Base-by-base conservation (phyloP, 2,888 invertebrate genomes). In the Aporophyla nigra region DNA sequence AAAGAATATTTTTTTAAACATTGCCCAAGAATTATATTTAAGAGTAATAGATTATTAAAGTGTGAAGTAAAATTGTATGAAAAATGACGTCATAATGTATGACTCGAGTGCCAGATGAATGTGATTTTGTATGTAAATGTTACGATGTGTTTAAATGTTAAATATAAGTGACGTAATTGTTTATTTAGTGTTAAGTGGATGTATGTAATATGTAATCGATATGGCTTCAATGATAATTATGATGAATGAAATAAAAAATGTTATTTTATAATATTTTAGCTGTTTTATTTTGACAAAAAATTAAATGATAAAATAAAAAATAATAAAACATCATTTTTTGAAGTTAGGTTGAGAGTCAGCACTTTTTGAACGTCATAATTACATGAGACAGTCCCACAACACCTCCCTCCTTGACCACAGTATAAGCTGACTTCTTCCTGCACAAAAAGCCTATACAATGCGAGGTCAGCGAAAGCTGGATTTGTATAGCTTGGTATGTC, bases 81-180 rank as follows among this genome's bases (percentile, higher is more conserved):
- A 86, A 87, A 76, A 79, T 87, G 87, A 83, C 74, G 87, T 89
- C 88, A 87, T 86, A 85, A 72, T 86, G 43, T 86, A 90, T 90
- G 92, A 94, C 91, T 90, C 85, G 95, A 93, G 95, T 96, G 96
- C 95, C 96, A 96, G 95, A 94, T 92, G 93, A 93, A 92, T 95
- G 96, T 96, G 95, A 96, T 96, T 88, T 88, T 94, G 93, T 93
- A 94, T 86, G 90, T 93, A 92, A 91, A 92, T 92, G 93, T 92
- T 93, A 88, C 87, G 86, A 87, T 81, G 91, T 93, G 91, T 92
- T 86, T 90, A 91, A 90, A 92, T 91, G 89, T 92, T 91, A 90
- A 90, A 86, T 74, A 78, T 90, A 89, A 87, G 88, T 85, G 90
- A 92, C 89, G 87, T 93, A 90, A 91, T 83, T 93, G 94, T 95